Percentiles rank a stretch among this genome's conserved stretches.
phyloP scores from a whole-genome alignment of 2,888 invertebrate genomes.

The Lottia scabra region DNA sequence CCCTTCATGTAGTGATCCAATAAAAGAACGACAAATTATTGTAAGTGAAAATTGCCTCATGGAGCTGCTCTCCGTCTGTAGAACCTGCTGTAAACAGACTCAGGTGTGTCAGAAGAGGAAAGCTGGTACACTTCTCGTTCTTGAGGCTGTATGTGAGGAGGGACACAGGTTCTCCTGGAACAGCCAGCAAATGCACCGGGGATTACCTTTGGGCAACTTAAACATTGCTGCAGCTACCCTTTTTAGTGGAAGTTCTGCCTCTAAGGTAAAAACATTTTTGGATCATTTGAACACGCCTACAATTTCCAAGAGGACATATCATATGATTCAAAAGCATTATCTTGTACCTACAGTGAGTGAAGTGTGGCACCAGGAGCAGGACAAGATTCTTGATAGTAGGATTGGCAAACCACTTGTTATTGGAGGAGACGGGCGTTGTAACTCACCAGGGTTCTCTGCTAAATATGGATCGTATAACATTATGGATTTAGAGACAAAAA shows the following conservation, averaged over 20 bases:
- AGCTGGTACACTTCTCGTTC: neutral
- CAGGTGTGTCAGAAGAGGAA: neutral
- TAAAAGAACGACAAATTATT: neutral
- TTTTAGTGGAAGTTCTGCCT: neutral
- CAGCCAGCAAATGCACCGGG: constrained; percentile 8
- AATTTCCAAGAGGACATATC: constrained; percentile 6
- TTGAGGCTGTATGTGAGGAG: neutral
- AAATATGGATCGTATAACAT: constrained; percentile 17
- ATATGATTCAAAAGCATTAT: neutral
- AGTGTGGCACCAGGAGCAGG: neutral
- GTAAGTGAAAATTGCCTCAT: neutral
- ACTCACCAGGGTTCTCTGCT: constrained; percentile 17
- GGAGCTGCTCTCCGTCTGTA: neutral
- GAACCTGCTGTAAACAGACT: neutral
- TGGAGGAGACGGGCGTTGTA: constrained; percentile 17
- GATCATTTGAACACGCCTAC: neutral
- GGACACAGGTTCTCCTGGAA: neutral
- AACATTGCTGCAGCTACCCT: neutral
- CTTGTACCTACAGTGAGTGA: neutral
- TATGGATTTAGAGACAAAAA: constrained; percentile 3
- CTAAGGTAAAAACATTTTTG: constrained; percentile 7
- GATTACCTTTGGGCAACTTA: constrained; percentile 6
- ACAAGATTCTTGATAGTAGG: neutral
- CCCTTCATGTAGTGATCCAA: no score
- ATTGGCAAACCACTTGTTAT: neutral